Base-by-base conservation (phyloP, 2,797 vertebrate genomes). In the Anguilla megastoma region DNA sequence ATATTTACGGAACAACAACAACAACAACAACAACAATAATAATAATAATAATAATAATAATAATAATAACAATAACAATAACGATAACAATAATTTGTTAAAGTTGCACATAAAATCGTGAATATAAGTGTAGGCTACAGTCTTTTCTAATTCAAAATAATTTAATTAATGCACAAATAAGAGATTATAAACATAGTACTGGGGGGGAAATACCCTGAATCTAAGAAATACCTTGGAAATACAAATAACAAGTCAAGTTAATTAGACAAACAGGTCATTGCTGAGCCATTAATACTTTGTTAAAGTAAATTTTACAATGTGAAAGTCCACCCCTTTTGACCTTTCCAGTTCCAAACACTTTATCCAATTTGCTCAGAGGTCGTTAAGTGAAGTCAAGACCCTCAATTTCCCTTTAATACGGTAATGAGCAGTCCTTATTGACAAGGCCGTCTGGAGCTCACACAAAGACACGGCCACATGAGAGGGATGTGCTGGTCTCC, bases 281-380 rank as follows among this genome's bases (percentile, higher is more conserved):
- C 89, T 90, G 80, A 83, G 86, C 76, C 50, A 0, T 0, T 0
- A 88, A 88, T 90, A 91, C 91, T 92, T 90, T 74, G 92, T 88
- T 89, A n/a, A 79, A 27, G 89, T 21, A 83, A 63, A 88, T 76
- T 80, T 88, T 71, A n/a, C 63, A 82, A 87, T 89, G 56, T 8
- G 84, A 86, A n/a, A 14, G 2, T 86, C 7, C 79, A 85, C 10
- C 3, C 16, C n/a, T 82, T 33, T 1, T 90, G 89, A 88, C 91
- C 92, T 89, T 71, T 90, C 90, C 89, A 90, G 87, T 87, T 91
- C 86, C 86, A 54, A 91, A 94, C 86, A 91, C 90, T 92, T 93
- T 91, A 91, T 91, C 91, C 90, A 92, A 89, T 94, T 94, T 93
- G 90, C 92, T 91, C 89, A 88, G 87, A 92, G 91, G 89, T 90